Base-by-base conservation (phyloP, 2,113 vertebrate genomes). In the Nothoprocta perdicaria region DNA sequence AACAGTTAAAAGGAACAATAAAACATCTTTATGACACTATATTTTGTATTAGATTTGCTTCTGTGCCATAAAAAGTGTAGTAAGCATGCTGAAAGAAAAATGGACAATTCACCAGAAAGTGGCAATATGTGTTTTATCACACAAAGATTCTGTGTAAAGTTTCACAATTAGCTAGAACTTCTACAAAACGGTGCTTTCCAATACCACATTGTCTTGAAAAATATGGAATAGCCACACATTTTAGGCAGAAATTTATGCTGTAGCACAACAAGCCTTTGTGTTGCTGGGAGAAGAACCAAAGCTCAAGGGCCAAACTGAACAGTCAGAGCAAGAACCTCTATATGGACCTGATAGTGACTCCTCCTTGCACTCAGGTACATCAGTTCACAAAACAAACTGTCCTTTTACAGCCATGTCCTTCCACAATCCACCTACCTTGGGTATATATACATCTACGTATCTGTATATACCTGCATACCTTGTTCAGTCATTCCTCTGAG, bases 1-100 rank as follows among this genome's bases (percentile, higher is more conserved):
- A 94, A 83, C 83, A 87, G 66, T 90, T 86, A 93, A 88, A 88
- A 57, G 82, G 65, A 81, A 62, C 71, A 94, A 94, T 90, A 84
- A 86, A 93, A 92, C 71, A 94, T 29, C 83, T 94, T 82, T 62
- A 62, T 81, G 48, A 88, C 35, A 92, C 38, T 66, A 26, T 86
- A 72, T 80, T 79, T 84, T 67, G 60, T 86, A 91, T 90, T 92
- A 90, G 65, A 65, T 93, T 89, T 91, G 62, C 61, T 80, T 66
- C 80, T 73, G 48, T 46, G 43, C 86, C 84, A 88, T 63, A 91
- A 94, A 83, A 89, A 92, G 71, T 5, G 41, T 29, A 89, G 52
- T 35, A 80, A 38, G 38, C 38, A 52, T 10, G 27, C 63, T 79
- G 14, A 33, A 73, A 76, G 38, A 80, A 93, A 95, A 86, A 88